Evolutionary conservation across 2,797 vertebrate genomes (phyloP).

Genomic region (Cossypha caffra): DNA sequence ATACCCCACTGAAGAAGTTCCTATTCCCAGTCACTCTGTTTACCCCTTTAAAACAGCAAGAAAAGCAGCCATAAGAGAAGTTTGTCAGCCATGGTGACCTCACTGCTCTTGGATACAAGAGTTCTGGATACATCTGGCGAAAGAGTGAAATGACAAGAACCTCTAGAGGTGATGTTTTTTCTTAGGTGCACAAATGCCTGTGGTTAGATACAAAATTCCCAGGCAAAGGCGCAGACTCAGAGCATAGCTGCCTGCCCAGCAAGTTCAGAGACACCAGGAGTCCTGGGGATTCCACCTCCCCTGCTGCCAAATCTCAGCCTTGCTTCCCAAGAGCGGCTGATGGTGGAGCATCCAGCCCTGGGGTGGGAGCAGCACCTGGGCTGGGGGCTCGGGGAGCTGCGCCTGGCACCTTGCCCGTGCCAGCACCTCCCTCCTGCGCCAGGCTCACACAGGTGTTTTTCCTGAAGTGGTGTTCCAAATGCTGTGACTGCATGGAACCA

Average conservation of each 20-base stretch:
- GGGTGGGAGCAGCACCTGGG: accelerated
- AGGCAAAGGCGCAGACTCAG: not conserved
- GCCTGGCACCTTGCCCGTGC: not conserved
- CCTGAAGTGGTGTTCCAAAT: not conserved
- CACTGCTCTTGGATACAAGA: not conserved
- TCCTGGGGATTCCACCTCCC: not conserved
- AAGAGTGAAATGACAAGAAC: not conserved
- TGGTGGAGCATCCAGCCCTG: accelerated
- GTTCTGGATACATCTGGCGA: not conserved
- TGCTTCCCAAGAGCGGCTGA: not conserved
- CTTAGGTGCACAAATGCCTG: not conserved
- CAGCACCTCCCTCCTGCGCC: accelerated
- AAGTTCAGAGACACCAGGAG: not conserved
- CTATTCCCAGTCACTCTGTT: not conserved
- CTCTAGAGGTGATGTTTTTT: not conserved
- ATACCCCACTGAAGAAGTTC: not conserved
- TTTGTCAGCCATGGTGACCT: not conserved
- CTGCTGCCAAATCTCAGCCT: not conserved
- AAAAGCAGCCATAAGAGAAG: not conserved
- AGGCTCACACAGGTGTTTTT: not conserved
- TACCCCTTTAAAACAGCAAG: not conserved
- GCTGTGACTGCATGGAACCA: not conserved
- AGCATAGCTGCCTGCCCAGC: not conserved
- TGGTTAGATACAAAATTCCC: not conserved
- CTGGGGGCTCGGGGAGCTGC: accelerated